Conservation (phyloP, 2,888 invertebrate genomes). For the Standfussiana lucernea region DNA sequence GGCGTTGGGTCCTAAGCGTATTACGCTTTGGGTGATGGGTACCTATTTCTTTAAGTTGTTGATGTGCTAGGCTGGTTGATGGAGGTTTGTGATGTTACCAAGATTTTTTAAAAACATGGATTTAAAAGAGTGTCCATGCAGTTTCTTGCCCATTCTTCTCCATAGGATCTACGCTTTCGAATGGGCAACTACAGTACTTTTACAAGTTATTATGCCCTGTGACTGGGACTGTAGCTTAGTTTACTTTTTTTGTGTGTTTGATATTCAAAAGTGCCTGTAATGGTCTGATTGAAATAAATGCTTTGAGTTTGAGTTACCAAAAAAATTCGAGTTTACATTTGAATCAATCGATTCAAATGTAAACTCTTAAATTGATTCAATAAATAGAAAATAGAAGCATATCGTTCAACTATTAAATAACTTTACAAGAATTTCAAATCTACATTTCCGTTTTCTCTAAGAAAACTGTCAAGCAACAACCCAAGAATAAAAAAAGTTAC, state of each 20-base stretch:
- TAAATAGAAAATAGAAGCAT: background rate
- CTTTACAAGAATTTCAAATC: background rate
- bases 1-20: constrained; percentile 20
- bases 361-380: background rate
- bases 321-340: background rate
- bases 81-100: background rate
- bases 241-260: too few relatives aligned
- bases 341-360: background rate
- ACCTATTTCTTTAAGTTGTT: background rate
- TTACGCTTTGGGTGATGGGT: background rate
- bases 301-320: too few relatives aligned
- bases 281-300: too few relatives aligned
- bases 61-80: background rate
- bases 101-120: too few relatives aligned
- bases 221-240: too few relatives aligned
- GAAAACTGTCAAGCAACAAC: background rate
- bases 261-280: too few relatives aligned
- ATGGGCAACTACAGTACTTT: too few relatives aligned
- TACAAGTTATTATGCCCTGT: too few relatives aligned
- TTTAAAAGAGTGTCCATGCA: too few relatives aligned
- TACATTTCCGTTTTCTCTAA: background rate
- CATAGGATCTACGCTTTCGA: too few relatives aligned
- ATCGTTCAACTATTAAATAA: background rate
- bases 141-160: too few relatives aligned
- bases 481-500: constrained; percentile 34